phyloP scores from a whole-genome alignment of 2,113 vertebrate genomes.

The Globicephala melas region DNA sequence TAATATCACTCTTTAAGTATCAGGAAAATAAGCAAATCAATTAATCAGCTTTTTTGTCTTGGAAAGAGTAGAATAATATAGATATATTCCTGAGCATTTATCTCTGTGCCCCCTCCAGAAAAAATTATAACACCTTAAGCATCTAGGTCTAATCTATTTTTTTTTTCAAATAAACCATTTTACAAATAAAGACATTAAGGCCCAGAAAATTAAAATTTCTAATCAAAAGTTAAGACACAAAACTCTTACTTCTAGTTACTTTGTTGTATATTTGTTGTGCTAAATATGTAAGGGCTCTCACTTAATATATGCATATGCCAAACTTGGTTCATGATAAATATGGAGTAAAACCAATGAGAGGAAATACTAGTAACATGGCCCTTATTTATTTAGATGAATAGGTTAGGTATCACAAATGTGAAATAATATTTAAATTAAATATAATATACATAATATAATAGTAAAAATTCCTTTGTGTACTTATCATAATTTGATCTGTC shows the following conservation, averaged over 20 bases:
- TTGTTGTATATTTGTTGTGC: neutral
- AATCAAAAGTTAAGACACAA: neutral
- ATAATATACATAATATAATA: neutral
- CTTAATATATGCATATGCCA: neutral
- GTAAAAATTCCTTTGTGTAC: neutral
- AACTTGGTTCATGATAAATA: neutral
- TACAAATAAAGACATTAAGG: neutral
- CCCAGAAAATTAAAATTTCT: neutral
- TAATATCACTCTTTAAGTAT: neutral
- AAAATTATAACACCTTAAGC: neutral
- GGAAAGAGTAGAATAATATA: neutral
- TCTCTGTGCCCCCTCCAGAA: neutral
- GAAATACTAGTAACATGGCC: neutral
- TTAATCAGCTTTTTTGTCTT: neutral
- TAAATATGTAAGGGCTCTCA: neutral
- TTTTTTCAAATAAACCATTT: neutral
- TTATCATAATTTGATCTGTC: conserved; percentile 3
- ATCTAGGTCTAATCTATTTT: neutral
- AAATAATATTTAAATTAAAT: neutral
- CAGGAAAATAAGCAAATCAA: neutral
- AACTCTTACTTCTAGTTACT: neutral
- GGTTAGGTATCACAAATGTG: neutral
- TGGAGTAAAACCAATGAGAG: neutral
- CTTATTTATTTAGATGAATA: neutral
- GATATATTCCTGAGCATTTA: neutral